A percentile compares a stretch with the other conserved stretches of the same genome.
Conservation (phyloP, 1,140 invertebrate genomes). For the Marisa cornuarietis region DNA sequence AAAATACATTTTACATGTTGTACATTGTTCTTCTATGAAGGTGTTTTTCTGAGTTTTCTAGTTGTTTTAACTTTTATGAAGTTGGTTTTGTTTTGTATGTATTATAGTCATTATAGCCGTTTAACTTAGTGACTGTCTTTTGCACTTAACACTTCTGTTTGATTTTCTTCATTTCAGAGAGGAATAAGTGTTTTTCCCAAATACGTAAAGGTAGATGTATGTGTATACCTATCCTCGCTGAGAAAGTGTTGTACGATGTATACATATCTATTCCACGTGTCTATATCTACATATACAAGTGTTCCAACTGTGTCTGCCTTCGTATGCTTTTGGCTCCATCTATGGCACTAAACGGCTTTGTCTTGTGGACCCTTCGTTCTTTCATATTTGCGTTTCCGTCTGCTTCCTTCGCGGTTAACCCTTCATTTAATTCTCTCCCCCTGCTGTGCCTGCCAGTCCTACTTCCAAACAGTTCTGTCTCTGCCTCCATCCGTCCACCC, state of each 20-base stretch:
- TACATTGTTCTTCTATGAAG: too few relatives aligned
- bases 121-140: not conserved
- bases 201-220: slow-evolving; percentile 36
- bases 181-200: slow-evolving; percentile 36
- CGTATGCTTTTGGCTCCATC: not conserved
- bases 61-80: not conserved
- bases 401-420: not conserved
- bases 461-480: not conserved
- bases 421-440: not conserved
- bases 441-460: not conserved
- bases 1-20: too few relatives aligned
- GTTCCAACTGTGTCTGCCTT: not conserved
- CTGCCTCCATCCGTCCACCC: not conserved
- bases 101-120: not conserved
- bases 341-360: not conserved
- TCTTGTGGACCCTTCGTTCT: not conserved
- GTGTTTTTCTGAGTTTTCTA: not conserved
- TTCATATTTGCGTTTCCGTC: not conserved
- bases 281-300: slow-evolving; percentile 9
- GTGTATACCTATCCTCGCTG: not conserved
- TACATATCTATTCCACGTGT: not conserved
- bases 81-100: not conserved
- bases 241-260: not conserved
- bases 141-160: slow-evolving; percentile 7
- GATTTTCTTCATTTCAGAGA: slow-evolving; percentile 35